These are phyloP conservation scores for Eupeodes corollae DNA, from an alignment of 1,140 invertebrate species.

Conservation along the genomic window DNA sequence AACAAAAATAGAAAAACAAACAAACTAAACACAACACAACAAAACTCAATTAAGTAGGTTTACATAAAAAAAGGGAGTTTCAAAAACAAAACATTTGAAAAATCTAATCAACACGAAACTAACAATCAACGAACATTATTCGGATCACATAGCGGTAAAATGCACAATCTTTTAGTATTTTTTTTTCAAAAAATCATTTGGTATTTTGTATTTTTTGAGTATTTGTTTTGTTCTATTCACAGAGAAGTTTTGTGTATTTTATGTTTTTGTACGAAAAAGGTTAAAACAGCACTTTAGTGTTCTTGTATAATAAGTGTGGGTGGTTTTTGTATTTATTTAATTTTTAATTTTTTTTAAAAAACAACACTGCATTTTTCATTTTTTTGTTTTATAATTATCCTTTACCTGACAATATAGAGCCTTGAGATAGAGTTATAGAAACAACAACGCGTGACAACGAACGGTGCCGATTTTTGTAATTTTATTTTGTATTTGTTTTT, in stretches of 20 bases:
- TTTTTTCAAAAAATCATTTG: too few relatives aligned
- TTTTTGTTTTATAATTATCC: slow-evolving; percentile 4
- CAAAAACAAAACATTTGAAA: too few relatives aligned
- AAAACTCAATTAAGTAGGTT: neutral
- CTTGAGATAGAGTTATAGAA: slow-evolving; percentile 2
- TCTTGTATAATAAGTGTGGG: too few relatives aligned
- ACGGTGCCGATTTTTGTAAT: too few relatives aligned
- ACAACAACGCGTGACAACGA: too few relatives aligned
- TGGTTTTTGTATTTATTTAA: neutral
- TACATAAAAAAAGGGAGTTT: neutral
- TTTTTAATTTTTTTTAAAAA: neutral
- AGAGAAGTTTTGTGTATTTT: too few relatives aligned
- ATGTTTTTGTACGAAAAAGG: too few relatives aligned
- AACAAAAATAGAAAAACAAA: neutral
- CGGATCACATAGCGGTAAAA: neutral
- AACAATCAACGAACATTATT: neutral
- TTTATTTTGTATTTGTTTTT: too few relatives aligned
- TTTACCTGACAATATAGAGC: slow-evolving; percentile 18
- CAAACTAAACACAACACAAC: neutral
- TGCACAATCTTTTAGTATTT: too few relatives aligned
- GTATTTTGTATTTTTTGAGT: too few relatives aligned
- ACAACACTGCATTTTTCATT: neutral
- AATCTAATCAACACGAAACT: neutral
- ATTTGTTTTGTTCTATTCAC: too few relatives aligned
- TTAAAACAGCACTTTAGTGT: too few relatives aligned